These are phyloP conservation scores for Drosophila peninsularis DNA, from an alignment of 2,888 invertebrate genomes.

Conservation along the genomic window DNA sequence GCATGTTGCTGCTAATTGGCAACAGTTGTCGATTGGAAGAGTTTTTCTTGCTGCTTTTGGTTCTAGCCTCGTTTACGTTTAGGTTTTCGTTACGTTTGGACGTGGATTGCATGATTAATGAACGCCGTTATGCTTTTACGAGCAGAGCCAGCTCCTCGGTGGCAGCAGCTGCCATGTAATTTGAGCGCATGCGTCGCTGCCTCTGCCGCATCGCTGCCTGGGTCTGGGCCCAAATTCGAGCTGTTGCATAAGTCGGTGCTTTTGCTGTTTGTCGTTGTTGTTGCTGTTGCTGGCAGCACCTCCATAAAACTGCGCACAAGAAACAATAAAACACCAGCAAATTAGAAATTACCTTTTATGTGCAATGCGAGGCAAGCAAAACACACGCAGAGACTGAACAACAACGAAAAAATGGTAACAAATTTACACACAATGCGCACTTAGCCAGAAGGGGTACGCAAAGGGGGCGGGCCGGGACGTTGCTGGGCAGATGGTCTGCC, in stretches of 20 bases:
- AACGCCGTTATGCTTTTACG: slow-evolving; percentile 79
- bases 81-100: slow-evolving; percentile 31
- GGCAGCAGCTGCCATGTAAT: slow-evolving; percentile 67
- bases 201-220: slow-evolving; percentile 40
- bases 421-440: slow-evolving; percentile 75
- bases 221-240: slow-evolving; percentile 16
- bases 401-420: slow-evolving; percentile 65
- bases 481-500: slow-evolving; percentile 1
- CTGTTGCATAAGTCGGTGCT: slow-evolving; percentile 28
- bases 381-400: slow-evolving; percentile 20
- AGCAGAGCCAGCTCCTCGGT: slow-evolving; percentile 35
- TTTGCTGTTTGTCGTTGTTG: slow-evolving; percentile 11
- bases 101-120: slow-evolving; percentile 77
- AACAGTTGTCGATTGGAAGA: slow-evolving; percentile 75
- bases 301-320: slow-evolving; percentile 67
- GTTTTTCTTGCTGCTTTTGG: slow-evolving; percentile 37
- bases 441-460: slow-evolving; percentile 36
- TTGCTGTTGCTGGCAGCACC: slow-evolving; percentile 12
- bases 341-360: slow-evolving; percentile 79
- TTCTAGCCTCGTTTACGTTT: slow-evolving; percentile 56
- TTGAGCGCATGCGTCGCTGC: slow-evolving; percentile 69
- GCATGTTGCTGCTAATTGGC: slow-evolving; percentile 79
- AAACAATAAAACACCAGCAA: slow-evolving; percentile 80
- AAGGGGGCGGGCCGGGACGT: background rate
- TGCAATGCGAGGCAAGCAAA: slow-evolving; percentile 55